phyloP scores from a whole-genome alignment of 2,113 vertebrate species.

The Heptranchias perlo region DNA sequence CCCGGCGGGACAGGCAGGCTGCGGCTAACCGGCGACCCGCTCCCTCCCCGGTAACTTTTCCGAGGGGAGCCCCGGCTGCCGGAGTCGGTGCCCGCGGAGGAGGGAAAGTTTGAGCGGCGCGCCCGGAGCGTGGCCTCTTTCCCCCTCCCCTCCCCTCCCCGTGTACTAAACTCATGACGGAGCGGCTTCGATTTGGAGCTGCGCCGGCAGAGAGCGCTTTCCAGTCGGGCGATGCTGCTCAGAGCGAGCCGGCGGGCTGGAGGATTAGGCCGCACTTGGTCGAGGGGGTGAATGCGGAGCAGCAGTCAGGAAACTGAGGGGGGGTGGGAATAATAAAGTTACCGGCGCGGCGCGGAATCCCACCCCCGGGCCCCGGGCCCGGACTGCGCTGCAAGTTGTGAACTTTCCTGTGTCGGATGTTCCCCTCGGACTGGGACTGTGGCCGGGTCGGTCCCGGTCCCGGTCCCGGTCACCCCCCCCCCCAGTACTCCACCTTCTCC shows the following conservation, averaged over 20 bases:
- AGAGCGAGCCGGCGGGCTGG: neutral
- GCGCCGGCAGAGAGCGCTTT: neutral
- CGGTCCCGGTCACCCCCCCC: neutral
- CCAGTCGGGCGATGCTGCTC: neutral
- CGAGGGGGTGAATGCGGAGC: neutral
- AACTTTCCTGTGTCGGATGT: neutral
- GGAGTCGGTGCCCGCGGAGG: conserved; percentile 29
- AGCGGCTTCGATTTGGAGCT: conserved; percentile 8
- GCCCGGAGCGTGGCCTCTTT: neutral
- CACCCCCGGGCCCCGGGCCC: neutral
- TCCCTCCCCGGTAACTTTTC: conserved; percentile 37
- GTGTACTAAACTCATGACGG: neutral
- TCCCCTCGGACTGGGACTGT: neutral
- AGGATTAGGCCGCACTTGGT: neutral
- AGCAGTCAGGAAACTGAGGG: neutral
- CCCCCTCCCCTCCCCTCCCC: neutral
- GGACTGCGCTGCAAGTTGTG: neutral
- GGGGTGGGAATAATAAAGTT: neutral
- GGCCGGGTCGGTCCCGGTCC: no score
- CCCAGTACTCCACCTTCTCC: neutral
- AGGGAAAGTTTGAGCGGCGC: conserved; percentile 39
- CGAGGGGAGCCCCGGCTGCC: conserved; percentile 55
- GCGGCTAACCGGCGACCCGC: conserved; percentile 38
- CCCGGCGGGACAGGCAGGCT: conserved; percentile 49
- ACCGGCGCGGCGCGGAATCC: neutral